Evolutionary conservation across 1,140 invertebrate genomes (phyloP).

Genomic region (Phenacoccus solenopsis): DNA sequence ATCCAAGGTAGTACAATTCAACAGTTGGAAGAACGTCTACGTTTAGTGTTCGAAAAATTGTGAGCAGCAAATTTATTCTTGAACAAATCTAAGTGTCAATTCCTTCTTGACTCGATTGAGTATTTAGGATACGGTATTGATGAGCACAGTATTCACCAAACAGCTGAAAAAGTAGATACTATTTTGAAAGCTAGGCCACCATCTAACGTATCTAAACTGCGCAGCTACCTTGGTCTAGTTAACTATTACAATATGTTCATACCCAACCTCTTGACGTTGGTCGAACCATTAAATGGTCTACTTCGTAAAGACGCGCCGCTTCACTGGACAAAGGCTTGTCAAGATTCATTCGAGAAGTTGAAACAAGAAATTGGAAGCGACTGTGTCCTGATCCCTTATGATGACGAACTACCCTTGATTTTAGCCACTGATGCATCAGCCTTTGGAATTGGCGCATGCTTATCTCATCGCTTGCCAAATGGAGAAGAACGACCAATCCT

Average conservation of each 20-base stretch:
- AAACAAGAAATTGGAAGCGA: constrained; percentile 27
- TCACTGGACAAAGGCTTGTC: constrained; percentile 22
- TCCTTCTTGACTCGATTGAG: no score
- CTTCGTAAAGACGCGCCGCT: constrained; percentile 25
- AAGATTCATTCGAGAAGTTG: constrained; percentile 28
- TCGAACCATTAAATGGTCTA: constrained; percentile 30
- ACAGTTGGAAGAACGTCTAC: background rate
- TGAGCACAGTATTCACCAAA: no score
- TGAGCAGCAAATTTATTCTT: no score
- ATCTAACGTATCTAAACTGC: constrained; percentile 30
- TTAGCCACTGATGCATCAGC: constrained; percentile 15
- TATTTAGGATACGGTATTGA: no score
- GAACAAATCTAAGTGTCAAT: background rate
- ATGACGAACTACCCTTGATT: constrained; percentile 25
- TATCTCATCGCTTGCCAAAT: constrained; percentile 17
- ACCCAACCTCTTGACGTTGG: constrained; percentile 30
- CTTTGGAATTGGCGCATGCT: background rate
- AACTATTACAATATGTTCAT: constrained; percentile 37
- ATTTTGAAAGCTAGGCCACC: constrained; percentile 31
- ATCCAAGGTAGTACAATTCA: background rate
- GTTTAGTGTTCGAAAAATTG: background rate
- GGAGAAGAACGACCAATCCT: constrained; percentile 34
- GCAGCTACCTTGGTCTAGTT: constrained; percentile 35
- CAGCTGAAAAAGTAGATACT: constrained; percentile 29
- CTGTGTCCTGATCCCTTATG: constrained; percentile 30